Evolutionary conservation across 2,113 vertebrate genomes (phyloP), one percentile per base, ranked within the genome.

Genomic region (Camelus dromedarius): DNA sequence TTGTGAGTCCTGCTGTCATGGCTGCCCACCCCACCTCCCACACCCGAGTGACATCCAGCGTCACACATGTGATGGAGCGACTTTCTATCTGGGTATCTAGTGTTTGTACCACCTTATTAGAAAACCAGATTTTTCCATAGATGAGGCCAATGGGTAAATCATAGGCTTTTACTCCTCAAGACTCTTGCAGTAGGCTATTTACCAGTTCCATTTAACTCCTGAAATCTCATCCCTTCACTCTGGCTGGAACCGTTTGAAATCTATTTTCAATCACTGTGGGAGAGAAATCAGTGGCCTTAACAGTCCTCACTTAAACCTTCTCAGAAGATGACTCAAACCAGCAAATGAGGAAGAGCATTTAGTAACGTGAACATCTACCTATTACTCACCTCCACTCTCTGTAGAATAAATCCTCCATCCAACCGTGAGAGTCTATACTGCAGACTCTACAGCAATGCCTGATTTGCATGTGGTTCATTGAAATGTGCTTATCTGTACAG

Each of bases 21-120:
- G 75, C 66, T 90, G 52, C 62, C 9, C 24, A 38, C 6, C 8
- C 10, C 52, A 12, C 32, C 13, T 52, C 32, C 38, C 18, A 6
- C 19, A 13, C 60, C 72, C 18, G 13, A 60, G 18, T 18, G 75
- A 60, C 38, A 66, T 26, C 28, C 46, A 46, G 4, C 14, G 48
- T 42, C 30, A 77, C 38, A 56, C 1, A 0, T 4, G 5, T 1
- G 18, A 70, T 2, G 4, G 16, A 46, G 7, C 32, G 75, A 6
- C 77, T 50, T 83, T 70, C 54, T 67, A 26, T 75, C 38, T 58
- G 20, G 24, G 20, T n/a, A 24, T 58, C 22, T 52, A 38, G 18
- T 15, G 76, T 84, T 62, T 88, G 1, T 42, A n/a, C 35, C 48
- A 62, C 58, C 11, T 54, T 70, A 66, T 42, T 3, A 75, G 73